phyloP scores from a whole-genome alignment of 2,113 vertebrate species.

The Malurus cyaneus region DNA sequence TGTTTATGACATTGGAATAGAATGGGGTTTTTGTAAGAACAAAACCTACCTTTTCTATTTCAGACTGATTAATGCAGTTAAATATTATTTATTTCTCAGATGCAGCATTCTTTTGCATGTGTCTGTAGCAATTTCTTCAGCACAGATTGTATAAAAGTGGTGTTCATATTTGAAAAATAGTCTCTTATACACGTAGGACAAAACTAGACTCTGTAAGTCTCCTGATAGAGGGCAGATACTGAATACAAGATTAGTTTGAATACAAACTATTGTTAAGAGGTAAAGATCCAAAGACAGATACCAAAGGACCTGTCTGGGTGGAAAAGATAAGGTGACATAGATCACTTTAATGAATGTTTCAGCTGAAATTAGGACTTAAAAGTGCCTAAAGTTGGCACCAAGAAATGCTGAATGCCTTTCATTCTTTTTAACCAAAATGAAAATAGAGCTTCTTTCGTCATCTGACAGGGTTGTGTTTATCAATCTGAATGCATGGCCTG shows the following conservation, averaged over 20 bases:
- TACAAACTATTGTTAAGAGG: neutral
- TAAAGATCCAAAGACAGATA: constrained; percentile 42
- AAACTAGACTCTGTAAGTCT: neutral
- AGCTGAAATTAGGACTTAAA: neutral
- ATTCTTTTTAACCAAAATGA: constrained; percentile 11
- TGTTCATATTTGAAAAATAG: neutral
- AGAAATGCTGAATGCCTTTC: constrained; percentile 17
- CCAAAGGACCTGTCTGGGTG: neutral
- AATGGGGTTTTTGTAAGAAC: neutral
- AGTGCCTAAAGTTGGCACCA: neutral
- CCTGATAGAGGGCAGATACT: neutral
- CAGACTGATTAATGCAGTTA: neutral
- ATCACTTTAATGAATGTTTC: constrained; percentile 33
- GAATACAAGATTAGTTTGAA: constrained; percentile 9
- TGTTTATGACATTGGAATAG: neutral
- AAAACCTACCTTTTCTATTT: neutral
- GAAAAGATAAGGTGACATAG: constrained; percentile 13
- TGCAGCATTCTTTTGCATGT: neutral
- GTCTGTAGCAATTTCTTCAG: neutral
- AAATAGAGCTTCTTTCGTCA: neutral
- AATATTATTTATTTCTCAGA: neutral
- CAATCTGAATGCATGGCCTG: constrained; percentile 16
- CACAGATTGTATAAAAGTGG: neutral
- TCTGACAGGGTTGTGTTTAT: neutral
- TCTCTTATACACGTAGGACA: neutral